Conservation (phyloP, 2,797 vertebrate genomes). For the Sebastiscus albofasciatus region DNA sequence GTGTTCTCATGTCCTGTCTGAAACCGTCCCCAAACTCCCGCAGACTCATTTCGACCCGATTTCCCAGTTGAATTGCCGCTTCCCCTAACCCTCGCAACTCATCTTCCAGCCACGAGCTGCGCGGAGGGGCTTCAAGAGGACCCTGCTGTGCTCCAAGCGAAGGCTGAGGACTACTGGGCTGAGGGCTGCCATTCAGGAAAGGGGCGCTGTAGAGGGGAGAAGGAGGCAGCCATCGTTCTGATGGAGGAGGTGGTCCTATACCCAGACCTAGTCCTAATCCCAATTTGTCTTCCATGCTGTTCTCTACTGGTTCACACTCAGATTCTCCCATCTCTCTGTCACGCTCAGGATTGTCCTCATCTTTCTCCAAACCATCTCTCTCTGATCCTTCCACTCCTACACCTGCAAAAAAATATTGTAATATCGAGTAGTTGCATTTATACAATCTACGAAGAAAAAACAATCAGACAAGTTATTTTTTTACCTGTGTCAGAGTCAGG, state of each 20-base stretch:
- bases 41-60: conserved; percentile 84
- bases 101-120: conserved; percentile 85
- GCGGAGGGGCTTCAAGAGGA: conserved; percentile 81
- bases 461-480: not conserved
- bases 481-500: conserved; percentile 85
- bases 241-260: conserved; percentile 84
- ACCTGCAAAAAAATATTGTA: conserved; percentile 55
- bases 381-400: conserved; percentile 80
- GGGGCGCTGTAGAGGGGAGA: conserved; percentile 87
- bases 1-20: conserved; percentile 82
- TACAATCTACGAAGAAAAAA: not conserved
- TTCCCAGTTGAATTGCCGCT: conserved; percentile 84
- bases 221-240: conserved; percentile 87
- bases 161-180: conserved; percentile 85
- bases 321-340: conserved; percentile 81
- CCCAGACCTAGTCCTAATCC: conserved; percentile 83
- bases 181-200: conserved; percentile 86
- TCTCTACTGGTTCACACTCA: conserved; percentile 81
- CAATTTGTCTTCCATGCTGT: conserved; percentile 86
- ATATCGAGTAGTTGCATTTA: not conserved
- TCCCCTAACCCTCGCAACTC: conserved; percentile 85
- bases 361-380: conserved; percentile 83
- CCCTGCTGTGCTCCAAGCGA: conserved; percentile 84
- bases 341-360: conserved; percentile 81
- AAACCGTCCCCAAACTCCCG: conserved; percentile 85